Base-by-base conservation (phyloP, 2,888 invertebrate genomes). In the Stenoptilia bipunctidactyla region DNA sequence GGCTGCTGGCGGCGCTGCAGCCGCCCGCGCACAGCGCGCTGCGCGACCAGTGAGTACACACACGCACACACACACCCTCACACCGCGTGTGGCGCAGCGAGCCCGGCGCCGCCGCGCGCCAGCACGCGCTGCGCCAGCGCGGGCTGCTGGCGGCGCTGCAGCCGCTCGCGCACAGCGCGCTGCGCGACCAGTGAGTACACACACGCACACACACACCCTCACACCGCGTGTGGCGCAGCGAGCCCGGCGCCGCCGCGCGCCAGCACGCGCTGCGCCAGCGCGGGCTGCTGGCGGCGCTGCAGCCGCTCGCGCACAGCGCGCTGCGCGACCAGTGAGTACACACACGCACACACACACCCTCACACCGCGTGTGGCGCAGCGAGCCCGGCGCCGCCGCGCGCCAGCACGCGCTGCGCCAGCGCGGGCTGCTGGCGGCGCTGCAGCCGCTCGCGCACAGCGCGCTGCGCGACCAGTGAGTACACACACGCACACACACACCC, bases 351-450 rank as follows among this genome's bases (percentile, higher is more conserved):
- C n/a, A n/a, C n/a, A n/a, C n/a, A n/a, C n/a, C n/a, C n/a, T n/a
- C n/a, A n/a, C n/a, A n/a, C n/a, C n/a, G n/a, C n/a, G n/a, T n/a
- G n/a, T 6, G 25, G 25, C 9, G 25, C 10, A 33, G 33, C 10
- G 5, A 33, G n/a, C 33, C 4, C 6, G 33, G 10, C n/a, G 33
- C 13, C 6, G 13, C 33, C 4, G 10, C 33, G 33, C 33, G 12
- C 10, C 33, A n/a, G 33, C 33, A n/a, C 3, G 33, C 5, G 3
- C 88, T 95, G 49, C 93, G 93, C 79, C 96, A 94, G 66, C 90
- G 95, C 40, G 89, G 90, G 40, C 96, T 96, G 86, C 86, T 97
- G 55, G 91, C 94, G 48, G 91, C 20, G 35, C 34, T 20, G 34
- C 40, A 13, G 15, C 10, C 6, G 30, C 9, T 14, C 34, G 15